Evolutionary conservation across 2,797 vertebrate species (phyloP).

Genomic region (Ceyx erithaca): DNA sequence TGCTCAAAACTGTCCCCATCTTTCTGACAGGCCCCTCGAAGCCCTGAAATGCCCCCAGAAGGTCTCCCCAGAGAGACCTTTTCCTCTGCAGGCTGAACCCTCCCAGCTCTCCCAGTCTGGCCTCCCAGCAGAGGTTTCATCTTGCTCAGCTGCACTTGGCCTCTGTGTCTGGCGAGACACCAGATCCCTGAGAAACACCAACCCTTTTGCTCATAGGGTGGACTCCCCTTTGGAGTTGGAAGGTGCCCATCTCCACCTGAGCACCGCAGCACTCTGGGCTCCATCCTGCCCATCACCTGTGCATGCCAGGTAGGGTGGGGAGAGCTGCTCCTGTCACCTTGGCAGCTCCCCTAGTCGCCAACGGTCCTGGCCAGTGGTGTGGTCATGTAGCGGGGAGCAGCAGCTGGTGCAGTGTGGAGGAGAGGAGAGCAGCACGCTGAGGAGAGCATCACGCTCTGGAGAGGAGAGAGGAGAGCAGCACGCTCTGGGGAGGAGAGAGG

Average conservation of each 20-base stretch:
- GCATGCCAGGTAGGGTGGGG: rapidly evolving
- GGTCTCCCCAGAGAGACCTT: not conserved
- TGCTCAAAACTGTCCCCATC: not conserved
- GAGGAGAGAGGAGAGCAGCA: no score
- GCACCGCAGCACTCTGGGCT: rapidly evolving
- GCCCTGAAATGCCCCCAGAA: not conserved
- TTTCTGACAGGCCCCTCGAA: no score
- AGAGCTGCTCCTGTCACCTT: not conserved
- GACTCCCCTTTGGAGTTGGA: not conserved
- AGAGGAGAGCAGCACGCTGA: not conserved
- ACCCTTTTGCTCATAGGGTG: not conserved
- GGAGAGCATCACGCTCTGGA: not conserved
- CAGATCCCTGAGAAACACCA: not conserved
- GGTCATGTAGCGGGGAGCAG: not conserved
- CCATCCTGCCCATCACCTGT: no score
- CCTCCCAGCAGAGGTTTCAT: not conserved
- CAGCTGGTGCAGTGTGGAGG: not conserved
- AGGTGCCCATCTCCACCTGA: not conserved
- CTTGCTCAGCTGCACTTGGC: not conserved
- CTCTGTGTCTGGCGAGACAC: rapidly evolving
- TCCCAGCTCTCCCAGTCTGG: not conserved
- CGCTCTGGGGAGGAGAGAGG: no score
- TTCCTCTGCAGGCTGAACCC: not conserved
- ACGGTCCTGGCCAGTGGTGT: rapidly evolving
- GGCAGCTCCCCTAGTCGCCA: not conserved